Percentiles rank a stretch among this genome's conserved stretches.
phyloP scores from a whole-genome alignment of 1,140 invertebrate species.

The Caerostris darwini region DNA sequence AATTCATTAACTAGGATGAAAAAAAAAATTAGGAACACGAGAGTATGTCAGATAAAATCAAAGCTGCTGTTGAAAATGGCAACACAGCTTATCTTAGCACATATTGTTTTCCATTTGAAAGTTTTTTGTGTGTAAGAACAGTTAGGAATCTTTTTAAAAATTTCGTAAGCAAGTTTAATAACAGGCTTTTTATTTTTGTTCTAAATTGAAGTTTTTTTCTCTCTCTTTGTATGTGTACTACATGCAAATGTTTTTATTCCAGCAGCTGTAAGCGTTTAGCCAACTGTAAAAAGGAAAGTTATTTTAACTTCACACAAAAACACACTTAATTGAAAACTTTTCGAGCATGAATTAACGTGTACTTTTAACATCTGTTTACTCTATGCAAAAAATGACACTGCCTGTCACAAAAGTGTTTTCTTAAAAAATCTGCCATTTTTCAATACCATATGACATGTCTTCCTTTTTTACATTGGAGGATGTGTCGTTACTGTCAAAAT shows the following conservation, averaged over 20 bases:
- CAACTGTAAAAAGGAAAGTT: neutral
- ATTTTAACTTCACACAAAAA: conserved; percentile 20
- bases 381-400: neutral
- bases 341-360: conserved; percentile 41
- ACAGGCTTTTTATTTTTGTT: neutral
- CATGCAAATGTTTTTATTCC: neutral
- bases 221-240: neutral
- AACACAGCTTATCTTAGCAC: too few relatives aligned
- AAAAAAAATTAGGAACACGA: too few relatives aligned
- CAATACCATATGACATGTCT: neutral
- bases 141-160: too few relatives aligned
- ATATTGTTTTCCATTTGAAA: too few relatives aligned
- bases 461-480: neutral
- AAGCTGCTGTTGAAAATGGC: too few relatives aligned
- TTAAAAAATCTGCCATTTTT: neutral
- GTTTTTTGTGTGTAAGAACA: too few relatives aligned
- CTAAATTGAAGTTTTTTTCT: neutral
- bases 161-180: neutral
- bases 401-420: neutral
- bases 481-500: neutral
- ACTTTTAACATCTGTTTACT: neutral
- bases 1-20: too few relatives aligned
- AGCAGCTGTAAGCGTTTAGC: neutral
- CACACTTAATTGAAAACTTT: conserved; percentile 40
- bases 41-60: too few relatives aligned